Percentiles rank a stretch among this genome's conserved stretches.
Conservation (phyloP, 2,797 vertebrate species). For the Buceros bicornis region DNA sequence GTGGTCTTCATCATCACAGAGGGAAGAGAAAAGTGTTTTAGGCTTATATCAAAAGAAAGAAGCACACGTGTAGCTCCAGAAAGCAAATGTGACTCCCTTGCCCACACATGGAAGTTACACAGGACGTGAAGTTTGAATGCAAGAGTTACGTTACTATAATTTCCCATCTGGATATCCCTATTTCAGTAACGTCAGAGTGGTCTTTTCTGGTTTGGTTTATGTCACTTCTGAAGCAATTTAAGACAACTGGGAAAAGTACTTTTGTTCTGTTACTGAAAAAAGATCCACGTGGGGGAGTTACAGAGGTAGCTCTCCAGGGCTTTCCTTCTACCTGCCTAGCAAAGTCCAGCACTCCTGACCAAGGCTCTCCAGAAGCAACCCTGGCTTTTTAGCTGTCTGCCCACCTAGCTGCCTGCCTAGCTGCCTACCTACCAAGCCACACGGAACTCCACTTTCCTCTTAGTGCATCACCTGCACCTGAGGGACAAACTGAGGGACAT, state of each 20-base stretch:
- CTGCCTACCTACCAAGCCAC: not conserved
- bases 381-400: not conserved
- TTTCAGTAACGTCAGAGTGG: constrained; percentile 23
- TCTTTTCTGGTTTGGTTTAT: constrained; percentile 52
- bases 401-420: not conserved
- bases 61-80: not conserved
- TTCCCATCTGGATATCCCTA: constrained; percentile 45
- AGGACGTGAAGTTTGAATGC: constrained; percentile 16
- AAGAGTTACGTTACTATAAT: constrained; percentile 36
- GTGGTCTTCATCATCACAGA: not conserved
- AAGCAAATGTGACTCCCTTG: constrained; percentile 31
- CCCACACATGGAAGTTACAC: constrained; percentile 33
- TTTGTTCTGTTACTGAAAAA: not conserved
- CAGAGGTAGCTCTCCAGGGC: not conserved
- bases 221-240: constrained; percentile 43
- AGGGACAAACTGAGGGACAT: no score
- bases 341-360: not conserved
- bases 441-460: not conserved
- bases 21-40: not conserved
- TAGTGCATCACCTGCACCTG: not conserved
- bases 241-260: not conserved
- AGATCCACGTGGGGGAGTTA: not conserved
- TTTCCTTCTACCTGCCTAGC: not conserved
- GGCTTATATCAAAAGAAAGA: constrained; percentile 30
- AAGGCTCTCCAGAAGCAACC: not conserved